Conservation (phyloP, 2,888 invertebrate species). For the Agrotis exclamationis region DNA sequence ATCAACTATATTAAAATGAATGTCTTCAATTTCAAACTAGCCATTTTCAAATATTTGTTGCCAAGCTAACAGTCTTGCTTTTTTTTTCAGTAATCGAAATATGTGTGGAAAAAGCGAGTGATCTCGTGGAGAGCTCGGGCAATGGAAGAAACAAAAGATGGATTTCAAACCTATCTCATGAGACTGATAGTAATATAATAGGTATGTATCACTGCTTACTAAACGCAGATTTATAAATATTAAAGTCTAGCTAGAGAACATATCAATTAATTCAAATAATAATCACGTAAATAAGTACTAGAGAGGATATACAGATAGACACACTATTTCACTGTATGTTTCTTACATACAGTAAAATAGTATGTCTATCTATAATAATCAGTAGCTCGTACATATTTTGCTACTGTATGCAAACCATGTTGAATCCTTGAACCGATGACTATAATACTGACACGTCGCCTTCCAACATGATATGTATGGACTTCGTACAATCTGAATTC, state of each 20-base stretch:
- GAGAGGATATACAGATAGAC: neutral
- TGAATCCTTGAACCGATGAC: conserved; percentile 30
- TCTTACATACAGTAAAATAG: no score
- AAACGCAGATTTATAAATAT: neutral
- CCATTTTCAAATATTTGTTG: neutral
- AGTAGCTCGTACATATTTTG: neutral
- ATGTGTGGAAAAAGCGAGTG: conserved; percentile 77
- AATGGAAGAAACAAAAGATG: conserved; percentile 82
- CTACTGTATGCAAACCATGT: conserved; percentile 25
- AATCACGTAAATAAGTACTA: neutral
- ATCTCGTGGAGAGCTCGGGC: conserved; percentile 77
- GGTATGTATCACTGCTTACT: conserved; percentile 69
- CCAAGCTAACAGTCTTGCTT: conserved; percentile 7
- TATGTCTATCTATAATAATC: no score
- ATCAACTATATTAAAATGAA: conserved; percentile 1
- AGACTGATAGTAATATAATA: conserved; percentile 81
- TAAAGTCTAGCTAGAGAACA: neutral
- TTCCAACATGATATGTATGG: neutral
- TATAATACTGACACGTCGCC: neutral
- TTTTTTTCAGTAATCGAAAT: conserved; percentile 86
- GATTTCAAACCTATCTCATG: conserved; percentile 76
- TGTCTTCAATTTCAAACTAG: neutral
- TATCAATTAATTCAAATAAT: neutral
- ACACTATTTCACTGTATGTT: neutral
- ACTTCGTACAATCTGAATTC: conserved; percentile 22